Evolutionary conservation across 2,888 invertebrate species (phyloP).

Genomic region (Eurytoma californica): DNA sequence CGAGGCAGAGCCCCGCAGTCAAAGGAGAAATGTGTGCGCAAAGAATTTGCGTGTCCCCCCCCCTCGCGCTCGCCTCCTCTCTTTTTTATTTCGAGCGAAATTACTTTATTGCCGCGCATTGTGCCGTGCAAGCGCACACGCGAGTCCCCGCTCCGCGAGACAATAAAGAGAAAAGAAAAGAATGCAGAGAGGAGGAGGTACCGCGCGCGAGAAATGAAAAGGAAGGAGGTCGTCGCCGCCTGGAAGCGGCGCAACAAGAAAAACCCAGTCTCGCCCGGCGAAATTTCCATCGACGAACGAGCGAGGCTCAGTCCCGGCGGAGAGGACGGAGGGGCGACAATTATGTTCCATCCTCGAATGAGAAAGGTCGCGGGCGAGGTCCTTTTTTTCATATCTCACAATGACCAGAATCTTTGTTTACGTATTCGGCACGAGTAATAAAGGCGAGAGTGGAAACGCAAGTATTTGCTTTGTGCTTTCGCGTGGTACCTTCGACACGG

Average conservation of each 20-base stretch:
- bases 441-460: background rate
- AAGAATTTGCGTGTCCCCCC: slow-evolving; percentile 8
- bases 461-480: background rate
- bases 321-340: background rate
- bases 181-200: background rate
- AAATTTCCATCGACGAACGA: slow-evolving; percentile 35
- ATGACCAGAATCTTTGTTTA: slow-evolving; percentile 29
- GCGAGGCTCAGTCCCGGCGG: background rate
- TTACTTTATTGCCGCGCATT: slow-evolving; percentile 19
- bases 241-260: slow-evolving; percentile 8
- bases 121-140: background rate
- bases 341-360: slow-evolving; percentile 1
- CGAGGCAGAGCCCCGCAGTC: too few relatives aligned
- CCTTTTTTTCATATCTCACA: slow-evolving; percentile 2
- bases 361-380: slow-evolving; percentile 13
- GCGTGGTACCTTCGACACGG: background rate
- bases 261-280: slow-evolving; percentile 18
- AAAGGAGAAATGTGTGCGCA: background rate
- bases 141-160: background rate
- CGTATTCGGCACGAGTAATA: slow-evolving; percentile 28
- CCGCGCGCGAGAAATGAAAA: background rate
- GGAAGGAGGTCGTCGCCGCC: background rate
- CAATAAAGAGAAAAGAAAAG: background rate
- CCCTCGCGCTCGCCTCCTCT: too few relatives aligned
- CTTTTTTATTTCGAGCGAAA: background rate